Conservation (phyloP, 1,140 invertebrate genomes). For the Formica selysi region DNA sequence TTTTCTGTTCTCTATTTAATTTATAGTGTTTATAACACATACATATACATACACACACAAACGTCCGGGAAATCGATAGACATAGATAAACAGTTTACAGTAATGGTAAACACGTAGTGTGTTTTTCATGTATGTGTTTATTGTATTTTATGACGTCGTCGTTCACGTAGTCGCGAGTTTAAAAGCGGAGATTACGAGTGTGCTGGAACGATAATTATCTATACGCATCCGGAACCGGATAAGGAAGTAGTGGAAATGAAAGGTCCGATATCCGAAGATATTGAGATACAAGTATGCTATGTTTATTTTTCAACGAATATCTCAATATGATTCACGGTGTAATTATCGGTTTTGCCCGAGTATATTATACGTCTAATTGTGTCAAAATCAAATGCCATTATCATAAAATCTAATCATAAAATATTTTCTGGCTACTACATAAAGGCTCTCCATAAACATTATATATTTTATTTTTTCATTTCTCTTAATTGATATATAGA, state of each 20-base stretch:
- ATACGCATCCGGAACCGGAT: constrained; percentile 82
- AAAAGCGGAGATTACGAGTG: constrained; percentile 82
- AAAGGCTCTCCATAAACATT: not conserved
- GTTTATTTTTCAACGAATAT: not conserved
- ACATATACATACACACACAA: not conserved
- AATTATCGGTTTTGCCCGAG: constrained; percentile 23
- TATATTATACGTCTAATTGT: not conserved
- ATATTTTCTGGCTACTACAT: not conserved
- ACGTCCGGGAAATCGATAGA: constrained; percentile 16
- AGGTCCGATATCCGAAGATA: constrained; percentile 83
- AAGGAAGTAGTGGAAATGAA: constrained; percentile 85
- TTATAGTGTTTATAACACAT: not conserved
- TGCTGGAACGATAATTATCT: constrained; percentile 82
- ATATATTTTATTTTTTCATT: not conserved
- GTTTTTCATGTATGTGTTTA: not conserved
- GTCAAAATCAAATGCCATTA: constrained; percentile 15
- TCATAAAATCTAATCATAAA: constrained; percentile 7
- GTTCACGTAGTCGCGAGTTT: constrained; percentile 75
- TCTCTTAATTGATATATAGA: not conserved
- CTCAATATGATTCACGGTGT: not conserved
- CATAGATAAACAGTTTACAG: constrained; percentile 20
- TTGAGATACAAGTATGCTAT: constrained; percentile 77
- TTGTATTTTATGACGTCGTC: constrained; percentile 1
- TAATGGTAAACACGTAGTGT: constrained; percentile 26
- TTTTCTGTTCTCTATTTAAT: not conserved